A percentile compares a stretch with the other conserved stretches of the same genome.
Conservation (phyloP, 2,113 vertebrate species). For the Australoheros scitulus region DNA sequence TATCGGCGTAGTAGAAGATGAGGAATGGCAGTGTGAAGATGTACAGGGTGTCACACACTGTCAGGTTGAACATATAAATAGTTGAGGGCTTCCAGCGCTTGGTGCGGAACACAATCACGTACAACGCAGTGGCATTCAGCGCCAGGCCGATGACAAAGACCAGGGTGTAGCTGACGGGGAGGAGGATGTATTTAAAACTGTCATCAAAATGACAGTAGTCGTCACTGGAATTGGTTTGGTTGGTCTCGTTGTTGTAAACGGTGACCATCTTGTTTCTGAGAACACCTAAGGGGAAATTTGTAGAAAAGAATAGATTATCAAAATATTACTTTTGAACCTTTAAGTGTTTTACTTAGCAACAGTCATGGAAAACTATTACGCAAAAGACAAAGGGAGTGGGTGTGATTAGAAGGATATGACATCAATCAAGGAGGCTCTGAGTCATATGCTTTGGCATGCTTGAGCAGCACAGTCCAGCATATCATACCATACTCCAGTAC, state of each 20-base stretch:
- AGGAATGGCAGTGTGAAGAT: slow-evolving; percentile 92
- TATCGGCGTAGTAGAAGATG: slow-evolving; percentile 89
- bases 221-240: slow-evolving; percentile 28
- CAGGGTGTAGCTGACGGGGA: slow-evolving; percentile 88
- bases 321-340: neutral
- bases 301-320: neutral
- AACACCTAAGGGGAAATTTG: slow-evolving; percentile 35
- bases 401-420: neutral
- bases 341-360: neutral
- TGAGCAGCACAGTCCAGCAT: neutral
- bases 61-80: slow-evolving; percentile 97
- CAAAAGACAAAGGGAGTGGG: neutral
- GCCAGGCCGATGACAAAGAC: slow-evolving; percentile 89
- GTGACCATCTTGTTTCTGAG: slow-evolving; percentile 53
- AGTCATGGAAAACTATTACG: neutral
- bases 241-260: slow-evolving; percentile 18
- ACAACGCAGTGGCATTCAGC: slow-evolving; percentile 87
- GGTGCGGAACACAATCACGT: slow-evolving; percentile 88
- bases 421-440: neutral
- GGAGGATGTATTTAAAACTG: slow-evolving; percentile 92
- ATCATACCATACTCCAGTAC: neutral
- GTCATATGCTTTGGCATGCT: neutral
- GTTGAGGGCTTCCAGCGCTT: slow-evolving; percentile 93
- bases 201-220: slow-evolving; percentile 86
- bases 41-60: slow-evolving; percentile 88